Base-by-base conservation (phyloP, 2,113 vertebrate species). In the pig (Sus scrofa) region DNA sequence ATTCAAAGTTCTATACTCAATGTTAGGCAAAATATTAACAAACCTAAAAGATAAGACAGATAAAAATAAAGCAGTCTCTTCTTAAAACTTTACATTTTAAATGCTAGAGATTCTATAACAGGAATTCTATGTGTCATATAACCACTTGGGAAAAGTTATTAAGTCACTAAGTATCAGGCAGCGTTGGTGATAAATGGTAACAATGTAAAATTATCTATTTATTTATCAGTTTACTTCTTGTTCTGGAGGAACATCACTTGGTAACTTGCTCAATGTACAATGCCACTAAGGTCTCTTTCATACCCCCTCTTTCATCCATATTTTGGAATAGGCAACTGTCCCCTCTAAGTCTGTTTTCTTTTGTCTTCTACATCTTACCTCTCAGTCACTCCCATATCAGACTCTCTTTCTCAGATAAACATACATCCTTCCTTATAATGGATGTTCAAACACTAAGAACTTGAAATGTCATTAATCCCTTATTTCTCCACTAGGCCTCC, bases 41-140 rank as follows among this genome's bases (percentile, higher is more conserved):
- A 83, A 19, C 13, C 73, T 37, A 50, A 91, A 39, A 94, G 34
- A 71, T 24, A 50, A 22, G 58, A 84, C 27, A 74, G n/a, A 74
- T 79, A 27, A 92, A 86, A 81, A 73, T 67, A 34, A 90, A 82
- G 50, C 11, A 68, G 2, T 56, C 12, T 92, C 60, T 93, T 82
- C 32, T 58, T 79, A 88, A 95, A 95, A 78, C 30, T 91, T 77
- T 37, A 52, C 4, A 86, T 79, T 67, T 78, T 37, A 82, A 83
- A 79, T 58, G 15, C 34, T 89, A 44, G 20, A 39, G 24, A 44
- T 14, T 75, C 20, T 16, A 30, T 16, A 93, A 22, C 16, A 78
- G 39, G 24, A 85, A 87, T 56, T 60, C 13, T 18, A 44, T 52
- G 10, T 56, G 34, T 71, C 60, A 44, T 39, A n/a, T 24, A 2